phyloP scores from a whole-genome alignment of 2,888 invertebrate species.

The Stenolophus ochropezus region DNA sequence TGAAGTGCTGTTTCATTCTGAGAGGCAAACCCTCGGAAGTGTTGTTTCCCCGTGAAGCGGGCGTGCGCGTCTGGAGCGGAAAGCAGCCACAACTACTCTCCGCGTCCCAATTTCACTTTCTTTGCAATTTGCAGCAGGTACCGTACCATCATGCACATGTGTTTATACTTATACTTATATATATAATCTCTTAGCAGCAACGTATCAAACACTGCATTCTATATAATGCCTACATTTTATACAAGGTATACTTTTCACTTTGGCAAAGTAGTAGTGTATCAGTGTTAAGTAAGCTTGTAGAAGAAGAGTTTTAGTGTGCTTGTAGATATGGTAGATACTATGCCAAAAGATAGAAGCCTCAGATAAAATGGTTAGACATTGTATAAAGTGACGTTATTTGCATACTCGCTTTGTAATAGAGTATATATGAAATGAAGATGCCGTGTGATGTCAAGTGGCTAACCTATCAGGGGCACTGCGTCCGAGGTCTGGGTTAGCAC shows the following conservation, averaged over 20 bases:
- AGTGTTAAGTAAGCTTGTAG: no score
- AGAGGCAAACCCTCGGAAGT: constrained; percentile 43
- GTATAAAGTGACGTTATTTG: no score
- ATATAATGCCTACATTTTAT: no score
- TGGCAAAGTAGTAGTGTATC: no score
- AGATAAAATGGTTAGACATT: no score
- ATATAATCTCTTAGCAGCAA: no score
- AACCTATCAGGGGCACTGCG: constrained; percentile 99
- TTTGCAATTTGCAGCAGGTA: constrained; percentile 65
- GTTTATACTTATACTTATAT: no score
- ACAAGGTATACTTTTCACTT: no score
- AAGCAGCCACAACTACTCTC: background rate
- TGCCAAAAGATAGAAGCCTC: no score
- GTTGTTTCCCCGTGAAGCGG: constrained; percentile 64
- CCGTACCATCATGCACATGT: constrained; percentile 57
- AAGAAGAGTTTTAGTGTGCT: no score
- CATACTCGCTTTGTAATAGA: constrained; percentile 68
- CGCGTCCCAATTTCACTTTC: constrained; percentile 64
- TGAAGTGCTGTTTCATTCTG: constrained; percentile 60
- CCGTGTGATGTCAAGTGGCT: constrained; percentile 66
- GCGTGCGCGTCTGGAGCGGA: constrained; percentile 64
- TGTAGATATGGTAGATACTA: no score
- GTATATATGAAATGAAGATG: constrained; percentile 59
- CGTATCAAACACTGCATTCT: no score
- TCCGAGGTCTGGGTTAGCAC: constrained; percentile 99